Evolutionary conservation across 2,888 invertebrate species (phyloP).

Genomic region (Pemphredon lugubris): DNA sequence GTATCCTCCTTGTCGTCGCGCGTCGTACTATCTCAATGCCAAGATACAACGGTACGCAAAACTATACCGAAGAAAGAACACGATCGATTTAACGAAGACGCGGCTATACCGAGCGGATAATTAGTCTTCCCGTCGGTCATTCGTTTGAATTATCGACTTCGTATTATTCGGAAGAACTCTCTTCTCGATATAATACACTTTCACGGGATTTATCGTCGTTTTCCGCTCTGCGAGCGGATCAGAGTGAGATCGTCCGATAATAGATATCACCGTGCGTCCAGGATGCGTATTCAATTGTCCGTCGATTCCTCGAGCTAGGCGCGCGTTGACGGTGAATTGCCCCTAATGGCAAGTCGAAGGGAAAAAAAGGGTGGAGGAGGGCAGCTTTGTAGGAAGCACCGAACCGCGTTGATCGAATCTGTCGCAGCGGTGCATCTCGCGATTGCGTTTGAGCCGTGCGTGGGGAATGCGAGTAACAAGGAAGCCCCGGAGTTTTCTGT

Average conservation of each 20-base stretch:
- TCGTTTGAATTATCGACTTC: not conserved
- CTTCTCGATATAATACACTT: not conserved
- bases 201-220: too few species aligned
- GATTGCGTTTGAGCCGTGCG: too few species aligned
- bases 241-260: not conserved
- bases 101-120: constrained; percentile 8
- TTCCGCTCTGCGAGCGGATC: too few species aligned
- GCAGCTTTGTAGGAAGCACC: not conserved
- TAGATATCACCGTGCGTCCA: not conserved
- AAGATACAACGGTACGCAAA: not conserved
- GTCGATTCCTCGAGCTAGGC: not conserved
- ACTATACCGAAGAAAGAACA: not conserved
- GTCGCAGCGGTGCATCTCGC: not conserved
- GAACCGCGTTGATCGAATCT: not conserved
- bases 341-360: too few species aligned
- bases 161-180: not conserved
- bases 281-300: not conserved
- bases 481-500: too few species aligned
- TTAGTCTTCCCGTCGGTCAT: not conserved
- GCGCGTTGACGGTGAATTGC: not conserved
- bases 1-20: too few species aligned
- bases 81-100: too few species aligned
- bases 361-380: not conserved
- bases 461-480: too few species aligned
- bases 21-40: too few species aligned